Conservation (phyloP, 2,888 invertebrate genomes). For the Orthonevra nobilis region DNA sequence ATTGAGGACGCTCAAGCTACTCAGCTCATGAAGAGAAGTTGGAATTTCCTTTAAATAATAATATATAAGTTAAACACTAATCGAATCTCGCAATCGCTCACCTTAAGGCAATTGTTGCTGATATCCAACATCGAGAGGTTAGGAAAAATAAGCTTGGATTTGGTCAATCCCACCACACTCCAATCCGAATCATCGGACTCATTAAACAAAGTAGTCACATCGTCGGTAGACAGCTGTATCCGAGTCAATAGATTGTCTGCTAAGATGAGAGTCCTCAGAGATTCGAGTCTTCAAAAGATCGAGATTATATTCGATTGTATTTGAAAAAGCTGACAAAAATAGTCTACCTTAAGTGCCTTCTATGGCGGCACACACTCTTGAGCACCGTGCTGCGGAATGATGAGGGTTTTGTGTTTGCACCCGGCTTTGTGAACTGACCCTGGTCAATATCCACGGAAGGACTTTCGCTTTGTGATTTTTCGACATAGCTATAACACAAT, state of each 20-base stretch:
- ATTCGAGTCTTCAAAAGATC: slow-evolving; percentile 74
- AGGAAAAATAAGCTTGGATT: slow-evolving; percentile 91
- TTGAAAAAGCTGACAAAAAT: no score
- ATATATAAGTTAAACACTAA: not conserved
- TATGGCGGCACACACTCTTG: slow-evolving; percentile 90
- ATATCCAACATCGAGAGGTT: slow-evolving; percentile 97
- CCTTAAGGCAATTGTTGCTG: slow-evolving; percentile 89
- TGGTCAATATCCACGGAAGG: slow-evolving; percentile 71
- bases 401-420: slow-evolving; percentile 78
- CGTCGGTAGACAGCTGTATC: slow-evolving; percentile 90
- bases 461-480: slow-evolving; percentile 68
- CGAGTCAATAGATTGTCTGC: slow-evolving; percentile 92
- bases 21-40: slow-evolving; percentile 90
- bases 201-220: slow-evolving; percentile 85
- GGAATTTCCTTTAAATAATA: slow-evolving; percentile 85
- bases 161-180: slow-evolving; percentile 82
- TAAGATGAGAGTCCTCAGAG: slow-evolving; percentile 82
- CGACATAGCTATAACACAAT: slow-evolving; percentile 85
- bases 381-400: slow-evolving; percentile 87
- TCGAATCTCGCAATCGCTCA: slow-evolving; percentile 17
- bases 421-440: slow-evolving; percentile 73
- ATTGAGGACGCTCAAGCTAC: slow-evolving; percentile 95
- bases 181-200: slow-evolving; percentile 84
- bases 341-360: slow-evolving; percentile 89
- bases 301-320: no score